A percentile compares a stretch with the other conserved stretches of the same genome.
These are phyloP conservation scores for Dinocampus coccinellae DNA, from an alignment of 2,888 invertebrate genomes.

Conservation along the genomic window DNA sequence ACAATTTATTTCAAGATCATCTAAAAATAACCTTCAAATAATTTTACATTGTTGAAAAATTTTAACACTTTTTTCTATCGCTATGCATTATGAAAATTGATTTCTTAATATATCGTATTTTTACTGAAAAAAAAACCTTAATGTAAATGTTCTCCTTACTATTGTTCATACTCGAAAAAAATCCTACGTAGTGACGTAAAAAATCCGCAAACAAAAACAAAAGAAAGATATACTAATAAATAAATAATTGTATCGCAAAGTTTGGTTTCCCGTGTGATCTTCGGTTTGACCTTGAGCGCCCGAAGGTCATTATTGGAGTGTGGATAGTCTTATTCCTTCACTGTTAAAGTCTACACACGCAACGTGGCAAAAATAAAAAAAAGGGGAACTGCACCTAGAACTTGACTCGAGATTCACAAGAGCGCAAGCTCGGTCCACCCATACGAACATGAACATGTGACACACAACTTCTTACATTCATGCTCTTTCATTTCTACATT, in stretches of 20 bases:
- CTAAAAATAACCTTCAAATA: not conserved
- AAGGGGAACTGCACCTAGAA: constrained; percentile 54
- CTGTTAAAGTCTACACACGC: not conserved
- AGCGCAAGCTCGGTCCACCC: constrained; percentile 24
- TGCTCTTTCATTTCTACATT: not conserved
- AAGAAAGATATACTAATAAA: not conserved
- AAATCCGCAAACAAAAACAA: not conserved
- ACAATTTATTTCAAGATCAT: not conserved
- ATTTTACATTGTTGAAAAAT: not conserved
- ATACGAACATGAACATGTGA: not conserved
- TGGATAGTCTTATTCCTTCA: constrained; percentile 13
- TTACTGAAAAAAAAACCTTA: no score
- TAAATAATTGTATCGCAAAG: constrained; percentile 6
- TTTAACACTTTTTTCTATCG: not conserved
- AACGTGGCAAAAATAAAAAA: not conserved
- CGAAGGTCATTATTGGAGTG: constrained; percentile 30
- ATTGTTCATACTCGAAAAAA: no score
- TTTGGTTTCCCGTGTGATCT: constrained; percentile 28
- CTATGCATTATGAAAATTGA: not conserved
- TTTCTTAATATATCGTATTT: no score
- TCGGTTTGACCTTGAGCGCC: constrained; percentile 30
- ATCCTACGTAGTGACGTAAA: no score
- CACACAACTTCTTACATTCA: constrained; percentile 1
- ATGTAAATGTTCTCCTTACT: no score
- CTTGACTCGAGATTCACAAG: constrained; percentile 52